A percentile compares a stretch with the other conserved stretches of the same genome.
Evolutionary conservation across 2,888 invertebrate genomes (phyloP).

Genomic region (Xestia sexstrigata): DNA sequence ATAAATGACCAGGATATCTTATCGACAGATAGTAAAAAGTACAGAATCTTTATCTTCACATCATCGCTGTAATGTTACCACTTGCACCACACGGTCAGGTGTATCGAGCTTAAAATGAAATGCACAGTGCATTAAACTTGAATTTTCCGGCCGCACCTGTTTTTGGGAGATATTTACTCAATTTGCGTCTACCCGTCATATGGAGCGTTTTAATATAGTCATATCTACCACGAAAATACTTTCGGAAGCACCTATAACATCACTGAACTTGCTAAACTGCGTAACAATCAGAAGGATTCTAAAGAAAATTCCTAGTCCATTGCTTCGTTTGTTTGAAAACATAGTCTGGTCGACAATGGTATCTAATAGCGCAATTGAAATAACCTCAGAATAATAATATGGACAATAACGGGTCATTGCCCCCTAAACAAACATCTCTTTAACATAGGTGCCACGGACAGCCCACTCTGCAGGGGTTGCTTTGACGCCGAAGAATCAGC

Average conservation of each 20-base stretch:
- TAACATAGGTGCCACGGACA: too few species aligned
- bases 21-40: background rate
- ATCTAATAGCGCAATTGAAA: background rate
- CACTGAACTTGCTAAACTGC: background rate
- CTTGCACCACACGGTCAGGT: constrained; percentile 66
- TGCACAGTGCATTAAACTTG: constrained; percentile 86
- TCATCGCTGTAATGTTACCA: constrained; percentile 40
- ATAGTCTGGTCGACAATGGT: background rate
- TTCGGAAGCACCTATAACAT: background rate
- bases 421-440: too few species aligned
- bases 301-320: background rate
- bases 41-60: too few species aligned
- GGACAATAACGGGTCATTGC: too few species aligned
- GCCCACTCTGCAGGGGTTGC: too few species aligned
- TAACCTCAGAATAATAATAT: too few species aligned
- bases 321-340: background rate
- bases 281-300: background rate
- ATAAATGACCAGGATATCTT: background rate
- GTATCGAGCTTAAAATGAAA: constrained; percentile 83
- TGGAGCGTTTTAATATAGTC: constrained; percentile 27
- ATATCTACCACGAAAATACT: constrained; percentile 10
- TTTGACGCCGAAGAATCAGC: too few species aligned
- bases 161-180: constrained; percentile 73
- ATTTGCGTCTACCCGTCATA: constrained; percentile 47
- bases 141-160: constrained; percentile 84